Conservation (phyloP, 2,113 vertebrate genomes). For the Opisthocomus hoazin region DNA sequence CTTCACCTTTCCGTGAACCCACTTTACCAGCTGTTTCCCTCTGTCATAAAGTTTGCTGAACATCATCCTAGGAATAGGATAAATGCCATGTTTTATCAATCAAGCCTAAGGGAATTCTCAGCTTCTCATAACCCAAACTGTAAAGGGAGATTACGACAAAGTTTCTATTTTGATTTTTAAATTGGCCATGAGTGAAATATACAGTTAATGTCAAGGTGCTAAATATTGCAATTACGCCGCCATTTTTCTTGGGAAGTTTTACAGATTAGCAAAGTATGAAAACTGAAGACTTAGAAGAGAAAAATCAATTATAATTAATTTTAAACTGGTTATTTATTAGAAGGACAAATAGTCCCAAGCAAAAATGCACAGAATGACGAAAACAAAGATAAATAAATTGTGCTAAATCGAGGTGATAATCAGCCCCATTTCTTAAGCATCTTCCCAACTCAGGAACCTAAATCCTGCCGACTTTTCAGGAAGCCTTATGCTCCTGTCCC, state of each 20-base stretch:
- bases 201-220: constrained; percentile 65
- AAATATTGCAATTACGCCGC: not conserved
- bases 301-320: not conserved
- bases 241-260: constrained; percentile 34
- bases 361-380: not conserved
- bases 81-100: constrained; percentile 92
- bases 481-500: not conserved
- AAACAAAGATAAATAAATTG: not conserved
- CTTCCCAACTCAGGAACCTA: not conserved
- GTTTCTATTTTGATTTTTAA: constrained; percentile 80
- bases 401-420: not conserved
- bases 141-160: constrained; percentile 78
- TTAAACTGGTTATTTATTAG: not conserved
- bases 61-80: constrained; percentile 86
- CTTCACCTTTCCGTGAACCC: constrained; percentile 98
- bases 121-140: constrained; percentile 72
- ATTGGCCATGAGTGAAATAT: constrained; percentile 74
- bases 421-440: not conserved
- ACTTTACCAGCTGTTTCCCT: constrained; percentile 91
- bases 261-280: constrained; percentile 14
- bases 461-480: not conserved
- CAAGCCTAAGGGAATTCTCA: constrained; percentile 88
- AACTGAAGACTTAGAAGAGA: not conserved
- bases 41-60: constrained; percentile 91
- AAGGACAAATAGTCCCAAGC: not conserved